A percentile compares a stretch with the other conserved stretches of the same genome.
Conservation (phyloP, 2,888 invertebrate genomes). For the Ectemnius lituratus region DNA sequence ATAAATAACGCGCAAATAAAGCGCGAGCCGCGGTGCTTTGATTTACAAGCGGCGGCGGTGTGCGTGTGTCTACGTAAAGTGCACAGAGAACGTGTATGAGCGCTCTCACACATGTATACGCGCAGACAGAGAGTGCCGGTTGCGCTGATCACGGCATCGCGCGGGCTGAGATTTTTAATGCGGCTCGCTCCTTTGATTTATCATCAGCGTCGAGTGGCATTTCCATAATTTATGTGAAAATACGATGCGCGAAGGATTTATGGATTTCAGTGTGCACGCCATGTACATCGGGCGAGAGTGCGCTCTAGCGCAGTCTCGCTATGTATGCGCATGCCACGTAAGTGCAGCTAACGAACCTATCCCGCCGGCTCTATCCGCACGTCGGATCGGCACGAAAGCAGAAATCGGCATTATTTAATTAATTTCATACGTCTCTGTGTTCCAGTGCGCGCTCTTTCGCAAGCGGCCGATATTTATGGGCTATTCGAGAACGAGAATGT, state of each 20-base stretch:
- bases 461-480: no score
- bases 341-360: not conserved
- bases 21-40: slow-evolving; percentile 49
- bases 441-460: no score
- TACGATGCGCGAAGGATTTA: slow-evolving; percentile 50
- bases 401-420: slow-evolving; percentile 9
- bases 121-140: no score
- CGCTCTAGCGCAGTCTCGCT: not conserved
- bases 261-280: slow-evolving; percentile 54
- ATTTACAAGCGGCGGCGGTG: slow-evolving; percentile 56
- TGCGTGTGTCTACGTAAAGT: slow-evolving; percentile 14
- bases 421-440: slow-evolving; percentile 2
- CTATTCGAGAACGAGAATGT: no score
- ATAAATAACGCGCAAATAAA: slow-evolving; percentile 44
- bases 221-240: slow-evolving; percentile 64
- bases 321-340: not conserved
- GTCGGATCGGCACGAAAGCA: not conserved
- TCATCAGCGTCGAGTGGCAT: slow-evolving; percentile 43
- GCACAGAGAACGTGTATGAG: not conserved
- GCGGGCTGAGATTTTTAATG: slow-evolving; percentile 59
- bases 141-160: slow-evolving; percentile 22
- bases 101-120: no score
- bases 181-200: slow-evolving; percentile 56
- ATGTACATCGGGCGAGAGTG: slow-evolving; percentile 23
- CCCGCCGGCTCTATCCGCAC: slow-evolving; percentile 1